Evolutionary conservation across 2,113 vertebrate species (phyloP).

Genomic region (Gulo gulo): DNA sequence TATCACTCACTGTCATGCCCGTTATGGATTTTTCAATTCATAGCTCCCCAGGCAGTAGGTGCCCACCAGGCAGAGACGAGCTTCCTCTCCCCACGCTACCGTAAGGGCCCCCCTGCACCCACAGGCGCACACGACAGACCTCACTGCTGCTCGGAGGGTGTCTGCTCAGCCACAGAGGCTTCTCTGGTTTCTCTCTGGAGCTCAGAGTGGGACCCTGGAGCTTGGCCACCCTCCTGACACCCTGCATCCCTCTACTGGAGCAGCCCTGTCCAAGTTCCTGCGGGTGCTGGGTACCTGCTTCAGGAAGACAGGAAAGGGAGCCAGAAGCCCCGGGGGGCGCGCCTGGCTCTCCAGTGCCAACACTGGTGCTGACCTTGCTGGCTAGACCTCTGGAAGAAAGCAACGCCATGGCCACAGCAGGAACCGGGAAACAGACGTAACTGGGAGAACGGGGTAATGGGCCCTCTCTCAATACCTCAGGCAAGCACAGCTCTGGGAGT

Average conservation of each 20-base stretch:
- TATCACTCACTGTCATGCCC: slow-evolving; percentile 26
- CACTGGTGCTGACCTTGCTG: background rate
- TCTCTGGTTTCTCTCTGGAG: background rate
- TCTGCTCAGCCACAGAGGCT: background rate
- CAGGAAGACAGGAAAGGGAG: background rate
- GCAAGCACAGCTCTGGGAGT: background rate
- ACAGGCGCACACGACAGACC: background rate
- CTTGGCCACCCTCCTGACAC: background rate
- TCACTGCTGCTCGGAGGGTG: background rate
- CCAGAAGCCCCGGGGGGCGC: background rate
- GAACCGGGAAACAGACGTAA: background rate
- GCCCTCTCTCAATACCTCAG: background rate
- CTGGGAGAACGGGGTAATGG: background rate
- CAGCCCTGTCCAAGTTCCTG: background rate
- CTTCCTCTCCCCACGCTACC: background rate
- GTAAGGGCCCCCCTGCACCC: background rate
- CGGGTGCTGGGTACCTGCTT: background rate
- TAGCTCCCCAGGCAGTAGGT: background rate
- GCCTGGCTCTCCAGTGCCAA: background rate
- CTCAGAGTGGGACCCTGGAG: background rate
- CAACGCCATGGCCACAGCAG: background rate
- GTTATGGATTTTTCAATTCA: slow-evolving; percentile 40
- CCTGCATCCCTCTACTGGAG: too few relatives aligned
- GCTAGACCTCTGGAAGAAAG: background rate
- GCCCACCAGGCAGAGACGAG: background rate